Percentiles rank a stretch among this genome's conserved stretches.
These are phyloP conservation scores for Monopis laevigella DNA, from an alignment of 2,888 invertebrate species.

Conservation along the genomic window DNA sequence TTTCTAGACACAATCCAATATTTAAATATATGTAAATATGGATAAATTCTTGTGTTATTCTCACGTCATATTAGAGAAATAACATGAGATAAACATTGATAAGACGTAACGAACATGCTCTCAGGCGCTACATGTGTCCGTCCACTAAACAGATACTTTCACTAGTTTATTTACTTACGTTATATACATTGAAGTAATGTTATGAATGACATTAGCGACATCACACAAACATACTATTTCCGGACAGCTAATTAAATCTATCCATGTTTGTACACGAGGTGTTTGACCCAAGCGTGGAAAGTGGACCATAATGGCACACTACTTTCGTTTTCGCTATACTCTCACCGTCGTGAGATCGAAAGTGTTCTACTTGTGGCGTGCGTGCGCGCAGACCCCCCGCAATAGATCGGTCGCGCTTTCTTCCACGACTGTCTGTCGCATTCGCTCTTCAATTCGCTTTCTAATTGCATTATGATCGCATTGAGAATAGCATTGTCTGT, in stretches of 20 bases:
- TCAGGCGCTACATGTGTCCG: too few species aligned
- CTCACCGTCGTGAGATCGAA: constrained; percentile 62
- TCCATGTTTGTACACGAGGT: constrained; percentile 39
- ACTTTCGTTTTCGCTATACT: constrained; percentile 73
- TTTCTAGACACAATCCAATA: too few species aligned
- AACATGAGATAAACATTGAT: too few species aligned
- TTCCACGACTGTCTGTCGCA: constrained; percentile 32
- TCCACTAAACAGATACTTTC: too few species aligned
- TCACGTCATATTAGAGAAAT: too few species aligned
- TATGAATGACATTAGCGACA: constrained; percentile 2
- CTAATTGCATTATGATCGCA: constrained; percentile 63
- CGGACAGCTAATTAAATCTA: constrained; percentile 38
- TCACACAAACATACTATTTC: constrained; percentile 19
- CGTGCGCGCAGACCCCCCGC: constrained; percentile 59
- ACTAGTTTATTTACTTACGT: background rate
- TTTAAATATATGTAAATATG: too few species aligned
- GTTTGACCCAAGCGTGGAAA: constrained; percentile 59
- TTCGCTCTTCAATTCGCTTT: constrained; percentile 57
- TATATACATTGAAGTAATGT: background rate
- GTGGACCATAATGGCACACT: constrained; percentile 64
- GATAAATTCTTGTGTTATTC: too few species aligned
- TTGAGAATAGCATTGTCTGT: constrained; percentile 25
- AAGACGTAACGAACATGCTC: too few species aligned
- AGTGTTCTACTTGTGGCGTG: constrained; percentile 61
- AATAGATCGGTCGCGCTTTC: constrained; percentile 57